phyloP scores from a whole-genome alignment of 2,797 vertebrate genomes.

The Toxotes lorentzi region DNA sequence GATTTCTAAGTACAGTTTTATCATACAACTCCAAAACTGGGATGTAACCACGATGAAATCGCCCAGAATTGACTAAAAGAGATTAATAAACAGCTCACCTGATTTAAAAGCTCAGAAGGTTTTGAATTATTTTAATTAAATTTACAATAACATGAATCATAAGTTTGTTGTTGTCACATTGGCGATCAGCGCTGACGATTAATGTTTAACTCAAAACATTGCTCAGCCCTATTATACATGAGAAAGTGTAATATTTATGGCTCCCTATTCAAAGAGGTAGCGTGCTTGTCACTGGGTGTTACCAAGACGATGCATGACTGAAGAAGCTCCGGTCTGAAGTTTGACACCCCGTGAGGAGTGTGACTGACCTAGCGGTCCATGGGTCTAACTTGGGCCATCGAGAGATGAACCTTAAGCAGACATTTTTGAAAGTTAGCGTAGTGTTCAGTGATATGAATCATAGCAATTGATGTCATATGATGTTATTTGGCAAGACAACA shows the following conservation, averaged over 20 bases:
- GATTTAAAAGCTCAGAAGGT: neutral
- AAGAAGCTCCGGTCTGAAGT: neutral
- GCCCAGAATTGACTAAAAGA: neutral
- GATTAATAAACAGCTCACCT: too few relatives aligned
- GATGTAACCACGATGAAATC: neutral
- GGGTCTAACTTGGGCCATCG: neutral
- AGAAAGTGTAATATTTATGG: neutral
- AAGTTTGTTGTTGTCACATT: neutral
- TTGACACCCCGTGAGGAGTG: neutral
- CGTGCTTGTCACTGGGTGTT: neutral
- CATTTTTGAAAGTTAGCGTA: neutral
- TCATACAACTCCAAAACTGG: neutral
- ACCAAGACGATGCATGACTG: conserved; percentile 1
- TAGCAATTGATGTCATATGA: neutral
- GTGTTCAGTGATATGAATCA: neutral
- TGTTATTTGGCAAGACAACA: neutral
- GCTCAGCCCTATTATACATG: neutral
- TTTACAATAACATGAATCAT: neutral
- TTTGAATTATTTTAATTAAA: neutral
- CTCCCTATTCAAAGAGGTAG: neutral
- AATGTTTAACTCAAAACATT: neutral
- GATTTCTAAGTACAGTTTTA: neutral
- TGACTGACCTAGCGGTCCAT: neutral
- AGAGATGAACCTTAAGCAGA: neutral
- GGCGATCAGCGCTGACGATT: neutral